Evolutionary conservation across 1,140 invertebrate species (phyloP).

Genomic region (Drosophila chauvacae): DNA sequence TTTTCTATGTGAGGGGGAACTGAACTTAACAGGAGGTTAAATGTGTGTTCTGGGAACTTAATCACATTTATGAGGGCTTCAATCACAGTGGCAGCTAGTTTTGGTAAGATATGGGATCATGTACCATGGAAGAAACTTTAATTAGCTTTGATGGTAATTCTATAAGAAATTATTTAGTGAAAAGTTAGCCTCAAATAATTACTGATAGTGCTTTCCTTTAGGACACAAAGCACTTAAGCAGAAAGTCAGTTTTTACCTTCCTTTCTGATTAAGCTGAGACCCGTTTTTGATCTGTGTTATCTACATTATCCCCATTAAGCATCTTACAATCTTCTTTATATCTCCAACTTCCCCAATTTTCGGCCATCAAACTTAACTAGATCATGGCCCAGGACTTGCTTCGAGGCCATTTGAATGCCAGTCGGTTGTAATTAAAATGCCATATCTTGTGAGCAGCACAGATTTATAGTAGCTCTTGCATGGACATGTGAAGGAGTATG

Average conservation of each 20-base stretch:
- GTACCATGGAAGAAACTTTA: too few species aligned
- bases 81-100: neutral
- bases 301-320: neutral
- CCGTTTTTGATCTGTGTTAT: neutral
- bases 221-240: too few species aligned
- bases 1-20: too few species aligned
- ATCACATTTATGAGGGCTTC: neutral
- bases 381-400: neutral
- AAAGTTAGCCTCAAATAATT: too few species aligned
- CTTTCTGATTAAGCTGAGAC: too few species aligned
- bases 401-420: neutral
- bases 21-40: neutral
- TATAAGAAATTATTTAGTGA: too few species aligned
- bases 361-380: neutral
- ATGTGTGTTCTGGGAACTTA: neutral
- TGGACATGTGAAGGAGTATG: neutral
- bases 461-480: conserved; percentile 30
- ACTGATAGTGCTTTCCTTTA: too few species aligned
- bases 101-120: neutral
- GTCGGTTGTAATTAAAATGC: conserved; percentile 26
- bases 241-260: too few species aligned
- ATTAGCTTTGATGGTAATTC: too few species aligned
- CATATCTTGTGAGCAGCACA: conserved; percentile 15
- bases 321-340: neutral
- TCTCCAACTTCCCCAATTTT: neutral